Evolutionary conservation across 2,113 vertebrate genomes (phyloP), one percentile per base, ranked within the genome.

Genomic region (Dolichallabes microphthalmus): DNA sequence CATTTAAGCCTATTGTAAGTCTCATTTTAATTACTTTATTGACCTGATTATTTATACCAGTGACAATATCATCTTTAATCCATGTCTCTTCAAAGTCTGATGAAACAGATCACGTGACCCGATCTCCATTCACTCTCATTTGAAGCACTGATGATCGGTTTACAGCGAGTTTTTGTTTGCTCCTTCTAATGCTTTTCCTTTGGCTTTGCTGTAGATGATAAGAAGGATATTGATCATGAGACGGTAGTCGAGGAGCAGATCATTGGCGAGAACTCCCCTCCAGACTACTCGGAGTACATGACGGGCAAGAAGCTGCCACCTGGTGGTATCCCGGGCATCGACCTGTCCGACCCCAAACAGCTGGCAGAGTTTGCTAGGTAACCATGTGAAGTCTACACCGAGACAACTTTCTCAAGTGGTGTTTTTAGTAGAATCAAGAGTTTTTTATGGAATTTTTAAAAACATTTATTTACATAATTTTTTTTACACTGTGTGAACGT

Each of bases 251-350:
- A 97, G 91, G 98, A 99, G 39, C 97, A 99, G 91, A 97, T 99
- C 89, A 96, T 96, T 83, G 98, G 97, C 22, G 98, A 99, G 93
- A 99, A 98, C 93, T 98, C 98, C 20, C 97, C 98, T 86, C 98
- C 98, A 10, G 98, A 99, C 93, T 99, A 99, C 88, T 99, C 98
- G 0, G 98, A 99, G 87, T 99, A 99, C 90, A 99, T 99, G 98
- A 99, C 98, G 0, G 98, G 98, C 75, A 99, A 99, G 94, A 99
- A 99, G 87, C 96, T 99, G 79, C 98, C 98, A 60, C 98, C 98
- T 55, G 98, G 98, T 88, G 98, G 98, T 60, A 99, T 99, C 90
- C 98, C 98, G 20, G 98, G 98, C 89, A 99, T 99, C 69, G 98
- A 99, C 91, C 95, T 99, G 82, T 99, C 98, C 3, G 98, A 99